Evolutionary conservation across 2,797 vertebrate species (phyloP), one percentile per base, ranked within the genome.

Genomic region (Acanthornis magna): DNA sequence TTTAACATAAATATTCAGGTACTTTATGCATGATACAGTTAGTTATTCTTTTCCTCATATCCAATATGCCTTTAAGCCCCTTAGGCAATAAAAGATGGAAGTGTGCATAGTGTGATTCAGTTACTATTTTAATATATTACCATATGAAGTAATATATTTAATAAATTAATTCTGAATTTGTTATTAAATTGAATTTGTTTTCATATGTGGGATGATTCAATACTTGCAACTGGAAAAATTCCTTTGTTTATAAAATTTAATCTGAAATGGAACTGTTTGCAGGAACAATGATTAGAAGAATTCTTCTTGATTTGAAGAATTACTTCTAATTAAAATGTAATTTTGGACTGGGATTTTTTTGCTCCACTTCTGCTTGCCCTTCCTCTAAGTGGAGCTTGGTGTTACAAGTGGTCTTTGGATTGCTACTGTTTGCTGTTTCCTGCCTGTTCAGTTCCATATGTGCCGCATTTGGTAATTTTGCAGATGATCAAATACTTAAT

Each of bases 81-180:
- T 70, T 74, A 38, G 42, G 58, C 34, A 60, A 36, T 53, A 54
- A 67, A 80, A 77, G 15, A 67, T 77, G 34, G 13, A 71, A 55
- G 34, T 70, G 27, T 80, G 25, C 19, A 16, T 18, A 85, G 38
- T 75, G 23, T 61, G 32, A 53, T 76, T 93, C 20, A 9, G 23
- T 85, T 85, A 55, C 21, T 84, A 10, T 78, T 88, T 82, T 68
- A 83, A 47, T 88, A 13, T 32, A 43, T 84, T 75, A 47, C 68
- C 62, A 30, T 21, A 22, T 51, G 25, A 68, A 48, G 14, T 53
- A 77, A 47, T 63, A 15, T 61, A 45, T 45, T 58, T 62, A 54
- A 60, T 55, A 47, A 26, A 32, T 88, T 63, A 48, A 55, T 65
- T 58, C 51, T 61, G 7, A 76, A 61, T 62, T 83, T 67, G 7